phyloP scores from a whole-genome alignment of 2,888 invertebrate genomes.

The Phymatocera aterrima region DNA sequence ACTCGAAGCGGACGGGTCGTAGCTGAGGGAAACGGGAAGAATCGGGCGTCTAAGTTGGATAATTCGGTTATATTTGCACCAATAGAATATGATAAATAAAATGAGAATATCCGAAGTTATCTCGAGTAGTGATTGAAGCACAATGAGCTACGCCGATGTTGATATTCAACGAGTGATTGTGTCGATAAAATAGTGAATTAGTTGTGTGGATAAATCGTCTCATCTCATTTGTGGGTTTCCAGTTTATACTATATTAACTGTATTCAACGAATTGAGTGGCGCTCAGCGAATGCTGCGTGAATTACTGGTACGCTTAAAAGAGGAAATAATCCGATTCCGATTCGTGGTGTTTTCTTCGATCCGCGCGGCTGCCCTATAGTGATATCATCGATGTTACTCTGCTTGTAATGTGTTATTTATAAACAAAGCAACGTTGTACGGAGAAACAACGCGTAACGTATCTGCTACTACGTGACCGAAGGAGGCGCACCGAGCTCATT shows the following conservation, averaged over 20 bases:
- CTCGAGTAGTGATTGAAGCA: neutral
- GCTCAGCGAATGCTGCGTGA: neutral
- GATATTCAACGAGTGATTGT: constrained; percentile 15
- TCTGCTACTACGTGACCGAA: neutral
- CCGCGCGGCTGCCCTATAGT: neutral
- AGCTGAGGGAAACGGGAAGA: constrained; percentile 8
- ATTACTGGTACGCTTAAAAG: neutral
- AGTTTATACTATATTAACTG: neutral
- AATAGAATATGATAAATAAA: neutral
- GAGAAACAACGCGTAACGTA: neutral
- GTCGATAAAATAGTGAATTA: constrained; percentile 8
- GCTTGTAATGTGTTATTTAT: constrained; percentile 4
- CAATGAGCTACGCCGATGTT: neutral
- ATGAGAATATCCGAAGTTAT: neutral
- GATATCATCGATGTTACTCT: neutral
- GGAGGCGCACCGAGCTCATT: neutral
- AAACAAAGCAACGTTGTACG: constrained; percentile 21
- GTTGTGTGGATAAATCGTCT: constrained; percentile 29
- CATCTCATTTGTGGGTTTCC: neutral
- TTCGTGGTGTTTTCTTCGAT: neutral
- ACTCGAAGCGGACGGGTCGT: constrained; percentile 28
- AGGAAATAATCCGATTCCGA: neutral
- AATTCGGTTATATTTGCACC: neutral
- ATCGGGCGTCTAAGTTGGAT: neutral
- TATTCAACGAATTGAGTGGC: neutral